Conservation (phyloP, 2,888 invertebrate species). For the Nomada flava region DNA sequence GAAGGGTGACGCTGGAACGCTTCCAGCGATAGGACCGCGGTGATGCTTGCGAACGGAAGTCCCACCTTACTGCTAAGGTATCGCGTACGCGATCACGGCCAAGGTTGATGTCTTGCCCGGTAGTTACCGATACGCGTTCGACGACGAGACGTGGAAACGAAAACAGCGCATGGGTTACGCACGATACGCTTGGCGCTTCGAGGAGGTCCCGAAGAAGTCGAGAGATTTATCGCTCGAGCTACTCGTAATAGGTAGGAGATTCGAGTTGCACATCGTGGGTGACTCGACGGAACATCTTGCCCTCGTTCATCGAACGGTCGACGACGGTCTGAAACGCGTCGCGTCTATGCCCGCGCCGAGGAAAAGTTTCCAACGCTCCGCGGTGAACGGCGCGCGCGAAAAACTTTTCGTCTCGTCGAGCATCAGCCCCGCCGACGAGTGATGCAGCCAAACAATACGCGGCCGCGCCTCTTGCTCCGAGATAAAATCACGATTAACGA, state of each 20-base stretch:
- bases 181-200: slow-evolving; percentile 65
- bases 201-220: slow-evolving; percentile 76
- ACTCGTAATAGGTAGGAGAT: slow-evolving; percentile 77
- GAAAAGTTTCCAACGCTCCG: not conserved
- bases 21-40: slow-evolving; percentile 54
- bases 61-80: slow-evolving; percentile 31
- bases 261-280: slow-evolving; percentile 72
- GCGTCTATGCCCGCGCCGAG: not conserved
- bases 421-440: slow-evolving; percentile 8
- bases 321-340: not conserved
- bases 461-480: slow-evolving; percentile 38
- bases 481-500: slow-evolving; percentile 49
- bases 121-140: slow-evolving; percentile 11
- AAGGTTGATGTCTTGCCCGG: slow-evolving; percentile 66
- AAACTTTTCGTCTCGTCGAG: slow-evolving; percentile 22
- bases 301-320: not conserved
- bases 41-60: slow-evolving; percentile 34
- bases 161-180: not conserved
- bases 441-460: slow-evolving; percentile 36
- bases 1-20: slow-evolving; percentile 58
- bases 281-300: slow-evolving; percentile 46
- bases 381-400: slow-evolving; percentile 18
- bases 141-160: not conserved
- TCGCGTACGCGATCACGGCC: slow-evolving; percentile 24
- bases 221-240: slow-evolving; percentile 78